Base-by-base conservation (phyloP, 2,797 vertebrate species). In the Triplophysa bombifrons region DNA sequence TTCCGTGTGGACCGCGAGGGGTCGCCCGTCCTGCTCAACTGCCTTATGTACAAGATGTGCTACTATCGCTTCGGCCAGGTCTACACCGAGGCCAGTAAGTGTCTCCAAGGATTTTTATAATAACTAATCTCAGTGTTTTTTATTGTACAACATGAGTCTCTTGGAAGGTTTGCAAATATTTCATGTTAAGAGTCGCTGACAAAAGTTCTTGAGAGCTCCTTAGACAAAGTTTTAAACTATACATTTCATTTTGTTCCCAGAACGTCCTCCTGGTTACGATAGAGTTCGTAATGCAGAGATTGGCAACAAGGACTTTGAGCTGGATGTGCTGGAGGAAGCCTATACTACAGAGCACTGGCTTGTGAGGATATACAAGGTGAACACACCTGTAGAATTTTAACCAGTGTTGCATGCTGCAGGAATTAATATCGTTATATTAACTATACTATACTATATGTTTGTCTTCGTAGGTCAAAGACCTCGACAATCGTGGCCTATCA, bases 41-140 rank as follows among this genome's bases (percentile, higher is more conserved):
- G 98, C 89, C 96, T 99, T 67, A 99, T 99, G 98, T 99, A 99
- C 89, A 99, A 99, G 93, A 99, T 99, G 98, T 99, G 98, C 90
- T 99, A 99, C 92, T 99, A 99, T 84, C 98, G 98, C 87, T 99
- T 99, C 0, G 98, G 98, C 60, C 98, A 99, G 90, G 98, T 99
- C 89, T 99, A 99, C 94, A 99, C 98, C 0, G 98, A 99, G 90
- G 98, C 98, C 92, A 99, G 98, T 99, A 87, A 95, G 98, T 96
- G 34, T 34, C 17, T 58, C 3, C 6, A 51, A 41, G 8, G 11
- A 17, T 19, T 8, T 41, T 41, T 10, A 41, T 41, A 41, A 11
- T 41, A 41, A 41, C 41, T 41, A 41, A 41, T 41, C 41, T 41
- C 41, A 10, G 10, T 41, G 41, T 41, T 10, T 11, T 11, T 41